Evolutionary conservation across 2,888 invertebrate genomes (phyloP), one percentile per base, ranked within the genome.

Genomic region (Periphyllus acericola): DNA sequence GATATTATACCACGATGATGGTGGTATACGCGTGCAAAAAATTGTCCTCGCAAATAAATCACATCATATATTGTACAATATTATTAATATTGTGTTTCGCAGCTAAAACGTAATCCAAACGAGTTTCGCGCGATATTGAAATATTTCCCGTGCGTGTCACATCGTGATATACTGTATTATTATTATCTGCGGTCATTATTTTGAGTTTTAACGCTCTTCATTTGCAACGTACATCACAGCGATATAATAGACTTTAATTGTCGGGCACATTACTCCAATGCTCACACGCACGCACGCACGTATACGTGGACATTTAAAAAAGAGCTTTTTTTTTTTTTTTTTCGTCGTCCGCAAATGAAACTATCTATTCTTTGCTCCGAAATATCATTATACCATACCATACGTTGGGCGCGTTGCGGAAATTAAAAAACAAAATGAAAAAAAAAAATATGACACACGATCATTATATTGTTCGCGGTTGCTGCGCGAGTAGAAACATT

Each of bases 31-130:
- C 25, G 32, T 52, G 25, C 71, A 72, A 82, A 82, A 72, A 82
- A 52, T 82, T 52, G 71, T 71, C 82, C 25, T 72, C 82, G 8
- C 71, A 17, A 32, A 82, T 82, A 82, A 71, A 82, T 82, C 82
- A 82, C 36, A 46, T 6, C 3, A 36, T 36, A 36, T 36, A 36
- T n/a, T n/a, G n/a, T n/a, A 36, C 6, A 36, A 36, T 36, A 6
- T 36, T 36, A 36, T 36, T 5, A 36, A 5, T 21, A 19, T 29
- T 9, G 68, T 66, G 68, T 66, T 80, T n/a, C 25, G 36, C 80
- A 8, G 66, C 66, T 36, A 68, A 66, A 68, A 66, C 55, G 29
- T n/a, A n/a, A n/a, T 29, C 25, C 25, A 80, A 80, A 80, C 36
- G 80, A 66, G 60, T 60, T 80, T 66, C 29, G 60, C 29, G 60